Percentiles rank a stretch among this genome's conserved stretches.
These are phyloP conservation scores for Chrysochloris asiatica DNA, from an alignment of 2,113 vertebrate genomes.

Conservation along the genomic window DNA sequence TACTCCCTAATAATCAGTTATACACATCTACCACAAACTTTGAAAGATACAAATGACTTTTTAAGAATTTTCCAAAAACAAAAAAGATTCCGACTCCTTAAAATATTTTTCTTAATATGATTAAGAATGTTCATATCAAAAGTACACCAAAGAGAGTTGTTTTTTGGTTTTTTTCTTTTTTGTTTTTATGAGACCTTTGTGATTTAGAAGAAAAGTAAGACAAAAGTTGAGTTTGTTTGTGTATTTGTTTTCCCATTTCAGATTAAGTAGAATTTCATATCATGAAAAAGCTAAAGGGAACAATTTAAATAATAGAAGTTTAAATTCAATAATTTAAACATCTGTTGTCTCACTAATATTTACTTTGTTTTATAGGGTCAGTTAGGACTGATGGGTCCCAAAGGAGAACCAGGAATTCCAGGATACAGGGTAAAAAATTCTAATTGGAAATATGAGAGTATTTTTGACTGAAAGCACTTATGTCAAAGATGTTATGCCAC, in stretches of 20 bases:
- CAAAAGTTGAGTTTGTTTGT: background rate
- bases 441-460: slow-evolving; percentile 5
- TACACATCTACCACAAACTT: background rate
- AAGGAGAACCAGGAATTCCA: slow-evolving; percentile 91
- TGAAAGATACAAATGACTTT: slow-evolving; percentile 18
- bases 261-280: slow-evolving; percentile 24
- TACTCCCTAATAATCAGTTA: background rate
- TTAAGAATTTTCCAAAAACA: background rate
- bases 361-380: slow-evolving; percentile 87
- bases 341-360: slow-evolving; percentile 73
- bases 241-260: slow-evolving; percentile 32
- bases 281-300: background rate
- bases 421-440: slow-evolving; percentile 91
- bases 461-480: slow-evolving; percentile 9
- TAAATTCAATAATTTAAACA: slow-evolving; percentile 19
- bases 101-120: slow-evolving; percentile 39
- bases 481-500: slow-evolving; percentile 20
- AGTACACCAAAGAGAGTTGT: slow-evolving; percentile 4
- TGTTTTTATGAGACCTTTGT: background rate
- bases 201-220: slow-evolving; percentile 31
- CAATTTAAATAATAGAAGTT: slow-evolving; percentile 31
- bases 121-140: slow-evolving; percentile 26
- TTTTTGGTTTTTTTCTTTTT: background rate
- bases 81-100: slow-evolving; percentile 31
- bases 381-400: slow-evolving; percentile 90